These are phyloP conservation scores for Nephrotoma guestfalica DNA, from an alignment of 2,888 invertebrate genomes.

Conservation along the genomic window DNA sequence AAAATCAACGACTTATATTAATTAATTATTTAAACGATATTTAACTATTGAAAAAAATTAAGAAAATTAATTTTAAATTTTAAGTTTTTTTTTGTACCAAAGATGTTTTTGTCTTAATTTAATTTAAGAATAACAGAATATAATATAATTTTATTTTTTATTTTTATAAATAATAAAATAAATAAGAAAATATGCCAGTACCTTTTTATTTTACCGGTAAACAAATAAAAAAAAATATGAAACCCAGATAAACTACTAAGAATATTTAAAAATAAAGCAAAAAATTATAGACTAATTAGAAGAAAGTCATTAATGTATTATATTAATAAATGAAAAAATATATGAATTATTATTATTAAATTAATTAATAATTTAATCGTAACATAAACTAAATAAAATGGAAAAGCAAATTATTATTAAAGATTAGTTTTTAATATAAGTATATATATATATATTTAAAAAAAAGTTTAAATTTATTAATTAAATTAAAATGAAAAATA, in stretches of 20 bases:
- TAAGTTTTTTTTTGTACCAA: neutral
- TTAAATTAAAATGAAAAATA: neutral
- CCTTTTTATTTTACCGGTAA: conserved; percentile 7
- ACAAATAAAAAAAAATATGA: neutral
- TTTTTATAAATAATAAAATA: conserved; percentile 6
- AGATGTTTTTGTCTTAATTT: neutral
- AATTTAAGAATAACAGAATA: neutral
- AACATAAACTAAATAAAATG: neutral
- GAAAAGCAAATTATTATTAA: neutral
- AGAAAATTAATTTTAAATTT: conserved; percentile 6
- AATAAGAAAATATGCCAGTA: conserved; percentile 11
- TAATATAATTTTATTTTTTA: conserved; percentile 11
- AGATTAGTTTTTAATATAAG: neutral
- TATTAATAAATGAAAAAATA: neutral
- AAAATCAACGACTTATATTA: conserved; percentile 17
- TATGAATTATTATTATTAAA: neutral
- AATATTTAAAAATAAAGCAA: neutral
- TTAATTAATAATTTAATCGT: neutral
- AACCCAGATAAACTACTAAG: conserved; percentile 25
- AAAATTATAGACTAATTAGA: neutral
- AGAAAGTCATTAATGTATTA: neutral
- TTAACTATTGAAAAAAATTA: neutral
- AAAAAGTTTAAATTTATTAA: neutral
- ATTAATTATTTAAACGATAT: neutral
- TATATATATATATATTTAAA: neutral